These are phyloP conservation scores for Rhinoderma darwinii DNA, from an alignment of 2,113 vertebrate genomes.

Conservation along the genomic window DNA sequence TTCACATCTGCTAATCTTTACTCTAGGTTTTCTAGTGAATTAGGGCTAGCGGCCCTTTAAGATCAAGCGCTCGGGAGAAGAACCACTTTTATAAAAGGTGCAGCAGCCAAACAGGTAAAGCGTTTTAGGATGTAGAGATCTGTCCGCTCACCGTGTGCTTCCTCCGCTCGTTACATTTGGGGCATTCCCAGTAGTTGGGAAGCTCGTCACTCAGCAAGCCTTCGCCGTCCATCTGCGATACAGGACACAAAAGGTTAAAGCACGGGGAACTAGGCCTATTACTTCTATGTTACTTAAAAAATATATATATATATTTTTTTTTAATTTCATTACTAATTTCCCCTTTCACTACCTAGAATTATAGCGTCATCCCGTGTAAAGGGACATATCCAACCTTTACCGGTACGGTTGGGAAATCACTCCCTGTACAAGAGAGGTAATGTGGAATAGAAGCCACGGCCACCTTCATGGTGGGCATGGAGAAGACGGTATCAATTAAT, in stretches of 20 bases:
- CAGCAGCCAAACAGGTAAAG: background rate
- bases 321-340: background rate
- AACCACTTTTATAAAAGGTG: background rate
- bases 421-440: too few species aligned
- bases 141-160: conserved; percentile 74
- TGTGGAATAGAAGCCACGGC: too few species aligned
- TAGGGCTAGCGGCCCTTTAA: background rate
- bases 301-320: too few species aligned
- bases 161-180: conserved; percentile 87
- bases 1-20: too few species aligned
- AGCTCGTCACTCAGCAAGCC: conserved; percentile 92
- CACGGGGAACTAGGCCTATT: background rate
- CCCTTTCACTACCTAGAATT: background rate
- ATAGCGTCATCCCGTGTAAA: background rate
- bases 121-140: conserved; percentile 31
- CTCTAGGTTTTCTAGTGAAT: background rate
- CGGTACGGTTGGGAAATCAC: too few species aligned
- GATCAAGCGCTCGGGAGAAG: background rate
- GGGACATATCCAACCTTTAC: background rate
- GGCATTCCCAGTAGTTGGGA: conserved; percentile 97
- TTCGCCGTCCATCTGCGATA: conserved; percentile 85
- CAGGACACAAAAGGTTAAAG: conserved; percentile 22
- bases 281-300: background rate
- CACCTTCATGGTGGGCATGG: too few species aligned
- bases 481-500: too few species aligned